These are phyloP conservation scores for Zele albiditarsus DNA, from an alignment of 2,888 invertebrate species.

Conservation along the genomic window DNA sequence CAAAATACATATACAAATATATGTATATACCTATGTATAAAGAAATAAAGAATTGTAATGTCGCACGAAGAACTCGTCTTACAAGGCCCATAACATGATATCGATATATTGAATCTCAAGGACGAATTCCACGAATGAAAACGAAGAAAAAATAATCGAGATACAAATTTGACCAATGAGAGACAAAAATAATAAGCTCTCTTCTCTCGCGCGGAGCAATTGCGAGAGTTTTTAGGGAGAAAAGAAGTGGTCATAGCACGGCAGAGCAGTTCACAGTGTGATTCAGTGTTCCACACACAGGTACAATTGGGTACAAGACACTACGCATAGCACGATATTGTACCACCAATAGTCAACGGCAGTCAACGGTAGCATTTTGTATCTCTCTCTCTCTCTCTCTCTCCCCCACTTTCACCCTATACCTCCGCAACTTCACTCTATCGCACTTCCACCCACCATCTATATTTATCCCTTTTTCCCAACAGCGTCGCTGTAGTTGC, in stretches of 20 bases:
- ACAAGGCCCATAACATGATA: slow-evolving; percentile 12
- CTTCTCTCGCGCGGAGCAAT: not conserved
- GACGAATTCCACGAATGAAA: slow-evolving; percentile 40
- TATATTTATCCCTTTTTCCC: not conserved
- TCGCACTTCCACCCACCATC: not conserved
- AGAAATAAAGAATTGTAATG: slow-evolving; percentile 10
- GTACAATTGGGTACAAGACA: not conserved
- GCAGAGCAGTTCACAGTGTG: not conserved
- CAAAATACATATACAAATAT: not conserved
- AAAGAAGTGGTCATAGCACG: not conserved
- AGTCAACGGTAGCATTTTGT: not conserved
- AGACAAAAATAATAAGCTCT: slow-evolving; percentile 51
- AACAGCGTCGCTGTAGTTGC: slow-evolving; percentile 12
- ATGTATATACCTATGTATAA: slow-evolving; percentile 3
- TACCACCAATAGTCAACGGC: not conserved
- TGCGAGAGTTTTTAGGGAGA: not conserved
- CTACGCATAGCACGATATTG: not conserved
- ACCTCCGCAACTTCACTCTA: not conserved
- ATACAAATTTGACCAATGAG: slow-evolving; percentile 52
- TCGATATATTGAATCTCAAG: slow-evolving; percentile 20
- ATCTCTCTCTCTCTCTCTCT: not conserved
- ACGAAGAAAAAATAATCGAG: slow-evolving; percentile 32
- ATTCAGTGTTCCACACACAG: not conserved
- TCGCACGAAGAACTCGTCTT: slow-evolving; percentile 3
- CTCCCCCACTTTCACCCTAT: not conserved